Percentiles rank a stretch among this genome's conserved stretches.
Conservation (phyloP, 2,113 vertebrate species). For the Nettapus auritus region DNA sequence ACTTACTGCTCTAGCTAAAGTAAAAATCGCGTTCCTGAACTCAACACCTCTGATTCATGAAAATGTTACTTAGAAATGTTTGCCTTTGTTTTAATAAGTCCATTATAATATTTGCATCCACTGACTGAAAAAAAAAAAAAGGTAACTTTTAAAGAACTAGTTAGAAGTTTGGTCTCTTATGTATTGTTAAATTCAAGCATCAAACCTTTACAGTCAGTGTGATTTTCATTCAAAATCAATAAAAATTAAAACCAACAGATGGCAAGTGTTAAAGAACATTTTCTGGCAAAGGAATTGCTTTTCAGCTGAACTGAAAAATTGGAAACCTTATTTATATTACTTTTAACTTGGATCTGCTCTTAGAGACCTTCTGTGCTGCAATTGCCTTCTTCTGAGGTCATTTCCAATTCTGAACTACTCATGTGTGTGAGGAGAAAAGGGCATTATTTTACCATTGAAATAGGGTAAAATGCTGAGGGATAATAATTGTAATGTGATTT, state of each 20-base stretch:
- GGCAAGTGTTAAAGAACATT: slow-evolving; percentile 19
- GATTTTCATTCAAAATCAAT: slow-evolving; percentile 26
- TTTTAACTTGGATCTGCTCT: neutral
- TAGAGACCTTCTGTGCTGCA: neutral
- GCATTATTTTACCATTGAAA: neutral
- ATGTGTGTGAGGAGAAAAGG: neutral
- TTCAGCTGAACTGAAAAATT: neutral
- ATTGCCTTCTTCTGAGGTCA: neutral
- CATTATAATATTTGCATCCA: neutral
- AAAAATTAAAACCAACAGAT: slow-evolving; percentile 39
- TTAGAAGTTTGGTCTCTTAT: neutral
- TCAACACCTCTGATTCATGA: slow-evolving; percentile 5
- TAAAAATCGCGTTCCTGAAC: slow-evolving; percentile 20
- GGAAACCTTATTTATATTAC: neutral
- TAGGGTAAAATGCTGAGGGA: neutral
- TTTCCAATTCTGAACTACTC: neutral
- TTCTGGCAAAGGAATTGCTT: slow-evolving; percentile 6
- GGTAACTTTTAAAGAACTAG: neutral
- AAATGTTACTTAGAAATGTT: neutral
- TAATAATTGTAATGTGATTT: neutral
- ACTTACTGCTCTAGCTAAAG: slow-evolving; percentile 4
- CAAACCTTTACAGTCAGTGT: neutral
- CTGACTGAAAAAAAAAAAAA: neutral
- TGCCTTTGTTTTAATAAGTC: neutral
- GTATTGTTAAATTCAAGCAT: neutral